Evolutionary conservation across 2,797 vertebrate genomes (phyloP).

Genomic region (Enteromius paludinosus): DNA sequence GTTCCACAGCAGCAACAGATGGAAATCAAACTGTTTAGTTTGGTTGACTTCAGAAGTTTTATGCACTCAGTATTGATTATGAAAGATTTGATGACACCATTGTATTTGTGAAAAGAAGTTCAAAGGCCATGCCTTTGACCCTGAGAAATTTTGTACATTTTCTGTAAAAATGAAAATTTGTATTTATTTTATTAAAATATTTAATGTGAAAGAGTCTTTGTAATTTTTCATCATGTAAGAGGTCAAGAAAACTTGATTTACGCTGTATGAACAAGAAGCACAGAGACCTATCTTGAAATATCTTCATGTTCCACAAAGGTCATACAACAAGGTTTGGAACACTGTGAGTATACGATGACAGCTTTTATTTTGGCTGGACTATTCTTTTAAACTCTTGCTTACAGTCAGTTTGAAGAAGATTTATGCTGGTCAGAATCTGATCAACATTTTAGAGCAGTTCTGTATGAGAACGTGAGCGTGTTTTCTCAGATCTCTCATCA

Average conservation of each 20-base stretch:
- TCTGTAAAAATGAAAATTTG: slow-evolving; percentile 33
- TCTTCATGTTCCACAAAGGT: background rate
- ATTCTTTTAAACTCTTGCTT: background rate
- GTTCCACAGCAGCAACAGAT: background rate
- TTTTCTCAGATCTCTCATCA: slow-evolving; percentile 33
- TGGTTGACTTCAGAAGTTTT: slow-evolving; percentile 1
- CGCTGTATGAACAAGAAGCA: background rate
- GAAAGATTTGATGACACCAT: background rate
- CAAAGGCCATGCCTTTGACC: background rate
- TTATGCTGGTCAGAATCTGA: background rate
- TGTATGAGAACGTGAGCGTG: slow-evolving; percentile 2
- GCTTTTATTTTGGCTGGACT: background rate
- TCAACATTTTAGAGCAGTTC: slow-evolving; percentile 20
- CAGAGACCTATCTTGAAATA: background rate
- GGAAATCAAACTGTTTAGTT: background rate
- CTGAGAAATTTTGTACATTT: slow-evolving; percentile 34
- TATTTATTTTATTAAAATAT: slow-evolving; percentile 52
- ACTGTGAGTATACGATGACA: background rate
- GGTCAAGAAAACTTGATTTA: background rate
- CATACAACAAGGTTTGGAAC: background rate
- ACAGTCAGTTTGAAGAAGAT: background rate
- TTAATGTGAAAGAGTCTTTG: slow-evolving; percentile 18
- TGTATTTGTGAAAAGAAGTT: background rate
- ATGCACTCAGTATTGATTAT: slow-evolving; percentile 8
- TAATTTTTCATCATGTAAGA: background rate